phyloP scores from a whole-genome alignment of 1,140 invertebrate genomes.

The Diploscapter pachys region DNA sequence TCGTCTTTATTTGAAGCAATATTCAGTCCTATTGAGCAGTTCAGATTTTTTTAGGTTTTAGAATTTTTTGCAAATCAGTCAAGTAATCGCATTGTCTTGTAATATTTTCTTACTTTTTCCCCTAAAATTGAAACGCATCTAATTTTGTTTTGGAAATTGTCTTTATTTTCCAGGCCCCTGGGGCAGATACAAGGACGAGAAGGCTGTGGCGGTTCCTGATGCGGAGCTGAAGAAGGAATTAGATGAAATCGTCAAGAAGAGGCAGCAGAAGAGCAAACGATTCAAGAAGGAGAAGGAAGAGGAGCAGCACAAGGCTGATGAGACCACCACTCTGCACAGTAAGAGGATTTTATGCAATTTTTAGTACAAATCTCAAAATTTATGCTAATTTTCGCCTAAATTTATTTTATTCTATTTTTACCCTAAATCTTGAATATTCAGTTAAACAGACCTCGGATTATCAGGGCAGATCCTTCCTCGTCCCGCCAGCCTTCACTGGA shows the following conservation, averaged over 20 bases:
- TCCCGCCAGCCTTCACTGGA: conserved; percentile 88
- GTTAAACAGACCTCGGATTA: conserved; percentile 92
- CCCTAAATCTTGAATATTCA: conserved; percentile 59
- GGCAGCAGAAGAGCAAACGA: conserved; percentile 45
- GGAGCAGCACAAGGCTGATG: conserved; percentile 67
- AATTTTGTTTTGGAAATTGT: neutral
- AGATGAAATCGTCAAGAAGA: conserved; percentile 76
- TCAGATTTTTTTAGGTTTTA: too few relatives aligned
- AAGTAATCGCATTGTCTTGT: neutral
- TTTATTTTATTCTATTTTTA: neutral
- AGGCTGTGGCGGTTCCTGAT: conserved; percentile 78
- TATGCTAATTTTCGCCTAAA: neutral
- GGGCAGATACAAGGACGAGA: conserved; percentile 88
- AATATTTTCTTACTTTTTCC: neutral
- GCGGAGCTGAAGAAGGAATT: conserved; percentile 83
- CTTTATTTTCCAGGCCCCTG: conserved; percentile 83
- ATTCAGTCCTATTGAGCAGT: too few relatives aligned
- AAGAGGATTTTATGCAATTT: conserved; percentile 59
- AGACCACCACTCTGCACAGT: conserved; percentile 91
- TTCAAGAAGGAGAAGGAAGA: conserved; percentile 46
- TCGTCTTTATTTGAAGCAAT: conserved; percentile 1
- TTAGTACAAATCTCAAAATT: neutral
- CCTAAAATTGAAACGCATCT: neutral
- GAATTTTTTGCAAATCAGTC: too few relatives aligned
- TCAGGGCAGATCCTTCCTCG: conserved; percentile 89